Evolutionary conservation across 1,140 invertebrate species (phyloP), one percentile per base, ranked within the genome.

Genomic region (Steinernema khuongi): DNA sequence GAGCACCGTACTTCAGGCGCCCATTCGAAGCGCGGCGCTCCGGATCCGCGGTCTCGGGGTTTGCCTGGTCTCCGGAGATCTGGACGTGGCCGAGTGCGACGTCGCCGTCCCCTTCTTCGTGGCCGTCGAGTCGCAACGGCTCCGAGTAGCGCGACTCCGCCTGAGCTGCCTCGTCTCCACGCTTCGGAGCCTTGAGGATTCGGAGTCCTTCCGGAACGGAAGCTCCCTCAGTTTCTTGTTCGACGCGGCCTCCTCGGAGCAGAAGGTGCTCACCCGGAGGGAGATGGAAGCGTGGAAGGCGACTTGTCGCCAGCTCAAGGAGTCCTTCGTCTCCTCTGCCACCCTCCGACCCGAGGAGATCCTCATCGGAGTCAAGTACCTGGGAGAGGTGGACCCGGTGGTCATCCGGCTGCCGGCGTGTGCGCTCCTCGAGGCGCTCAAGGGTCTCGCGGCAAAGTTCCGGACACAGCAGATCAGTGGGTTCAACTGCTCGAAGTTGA

Each of bases 401-500:
- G 50, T 60, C 19, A 22, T 60, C 7, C 19, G 7, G 11, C 50
- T 60, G 4, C 50, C 50, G 50, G 4, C 50, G 19, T 17, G 22
- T 60, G 50, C 14, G 4, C 22, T 60, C 19, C 22, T 60, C 7
- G 50, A 60, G 26, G 26, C 14, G 4, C 50, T 60, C 14, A 14
- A 60, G 22, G 4, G 22, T n/a, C 14, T 60, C 50, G 50, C 26
- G 22, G 14, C 50, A 7, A 11, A 26, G 26, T 60, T 60, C 50
- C 14, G 19, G 22, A 60, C 14, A 7, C 50, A 60, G 50, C 50
- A 60, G 19, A 60, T 60, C 22, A 22, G 50, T 26, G 50, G 50
- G 26, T 60, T 60, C 50, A 60, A 60, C 50, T 60, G 50, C 50
- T 60, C 50, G 19, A 60, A 60, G 50, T 22, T 60, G 50, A 60